Base-by-base conservation (phyloP, 2,888 invertebrate species). In the Athetis lepigone region DNA sequence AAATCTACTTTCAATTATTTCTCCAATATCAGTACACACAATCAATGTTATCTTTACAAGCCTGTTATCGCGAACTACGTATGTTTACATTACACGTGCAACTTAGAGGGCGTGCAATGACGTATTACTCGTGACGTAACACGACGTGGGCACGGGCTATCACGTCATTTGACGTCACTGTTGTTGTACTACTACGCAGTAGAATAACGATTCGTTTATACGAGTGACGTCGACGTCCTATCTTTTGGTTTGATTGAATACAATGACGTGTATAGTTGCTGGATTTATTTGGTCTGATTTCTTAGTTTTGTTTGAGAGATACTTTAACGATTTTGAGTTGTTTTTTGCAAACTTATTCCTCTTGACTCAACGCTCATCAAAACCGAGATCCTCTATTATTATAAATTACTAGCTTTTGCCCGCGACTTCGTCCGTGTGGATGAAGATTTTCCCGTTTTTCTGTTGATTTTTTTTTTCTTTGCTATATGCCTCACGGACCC, bases 41-140 rank as follows among this genome's bases (percentile, higher is more conserved):
- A 21, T 18, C 19, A 25, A 59, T 21, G 11, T 27, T 36, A 42
- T 52, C 27, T 42, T 21, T 19, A 29, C 19, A 43, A 29, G 19
- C 29, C 23, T 0, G 46, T 42, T 55, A 55, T 61, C 40, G 4
- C n/a, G 4, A 46, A 60, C 18, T 36, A 65, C 27, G 42, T 27
- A n/a, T 21, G 27, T 37, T n/a, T 36, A 29, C 46, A 19, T 68
- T 45, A 51, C 51, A n/a, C 23, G 8, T 23, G 9, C 37, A 36
- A 29, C 11, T 39, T 16, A 4, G 3, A 13, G 13, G 3, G 18
- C 8, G 16, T 18, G 18, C 8, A 3, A 57, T 19, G 16, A 33
- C 18, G n/a, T 45, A 1, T 36, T 18, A 21, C 23, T 18, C 19
- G 18, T 47, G 62, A 63, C 56, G 56, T 47, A 27, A 55, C 8